Conservation (phyloP, 1,140 invertebrate species). For the Harlomillsia oculata region DNA sequence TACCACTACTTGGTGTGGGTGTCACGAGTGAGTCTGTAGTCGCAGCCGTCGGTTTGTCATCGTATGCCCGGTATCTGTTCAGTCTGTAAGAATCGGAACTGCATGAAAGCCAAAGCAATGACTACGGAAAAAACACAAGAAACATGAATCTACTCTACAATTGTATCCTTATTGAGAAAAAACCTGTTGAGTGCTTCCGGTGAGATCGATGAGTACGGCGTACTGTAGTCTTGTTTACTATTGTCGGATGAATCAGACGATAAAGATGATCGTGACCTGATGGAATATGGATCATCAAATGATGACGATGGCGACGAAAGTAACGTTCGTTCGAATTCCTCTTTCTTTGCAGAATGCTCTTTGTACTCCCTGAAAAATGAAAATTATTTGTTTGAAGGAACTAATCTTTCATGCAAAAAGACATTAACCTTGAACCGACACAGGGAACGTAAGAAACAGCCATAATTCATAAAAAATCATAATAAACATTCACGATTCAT, state of each 20-base stretch:
- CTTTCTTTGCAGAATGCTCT: slow-evolving; percentile 63
- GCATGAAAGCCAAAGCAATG: neutral
- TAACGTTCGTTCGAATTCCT: slow-evolving; percentile 29
- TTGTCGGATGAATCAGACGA: slow-evolving; percentile 10
- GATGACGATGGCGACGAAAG: no score
- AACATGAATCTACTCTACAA: neutral
- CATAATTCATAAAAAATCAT: no score
- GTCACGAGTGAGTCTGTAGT: no score
- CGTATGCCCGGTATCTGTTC: slow-evolving; percentile 19
- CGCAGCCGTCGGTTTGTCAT: neutral
- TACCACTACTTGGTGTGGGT: no score
- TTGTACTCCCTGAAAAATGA: slow-evolving; percentile 65
- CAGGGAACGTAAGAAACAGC: no score
- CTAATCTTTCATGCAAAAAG: no score
- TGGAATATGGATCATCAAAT: neutral
- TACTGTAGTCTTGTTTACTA: slow-evolving; percentile 32
- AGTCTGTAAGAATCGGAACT: slow-evolving; percentile 7
- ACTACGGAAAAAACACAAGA: neutral
- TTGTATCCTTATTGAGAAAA: no score
- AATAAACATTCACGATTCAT: slow-evolving; percentile 25
- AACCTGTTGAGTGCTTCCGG: slow-evolving; percentile 31
- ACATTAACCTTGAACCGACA: no score
- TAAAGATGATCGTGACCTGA: slow-evolving; percentile 8
- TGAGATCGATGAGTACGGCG: slow-evolving; percentile 36
- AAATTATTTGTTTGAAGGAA: no score